These are phyloP conservation scores for Varroa destructor DNA, from an alignment of 1,140 invertebrate genomes.

Conservation along the genomic window DNA sequence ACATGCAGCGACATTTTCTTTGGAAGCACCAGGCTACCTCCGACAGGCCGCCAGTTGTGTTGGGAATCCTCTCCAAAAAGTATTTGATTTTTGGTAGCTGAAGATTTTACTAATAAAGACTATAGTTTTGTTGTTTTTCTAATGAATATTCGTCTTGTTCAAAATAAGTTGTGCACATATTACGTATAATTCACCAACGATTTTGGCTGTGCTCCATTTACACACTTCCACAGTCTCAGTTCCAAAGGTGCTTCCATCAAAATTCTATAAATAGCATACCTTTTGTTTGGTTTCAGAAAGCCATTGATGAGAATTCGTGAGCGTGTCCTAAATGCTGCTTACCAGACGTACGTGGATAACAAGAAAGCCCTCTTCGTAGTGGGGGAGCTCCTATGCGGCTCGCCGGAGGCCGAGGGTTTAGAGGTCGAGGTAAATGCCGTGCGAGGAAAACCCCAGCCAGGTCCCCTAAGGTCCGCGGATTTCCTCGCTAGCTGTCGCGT, in stretches of 20 bases:
- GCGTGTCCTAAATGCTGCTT: conserved; percentile 13
- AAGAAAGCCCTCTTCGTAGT: conserved; percentile 9
- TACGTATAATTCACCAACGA: no score
- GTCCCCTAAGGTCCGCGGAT: not conserved
- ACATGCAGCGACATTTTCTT: conserved; percentile 9
- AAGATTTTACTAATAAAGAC: no score
- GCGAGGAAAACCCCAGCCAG: conserved; percentile 19
- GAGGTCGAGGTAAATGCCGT: conserved; percentile 4
- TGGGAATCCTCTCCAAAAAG: conserved; percentile 7
- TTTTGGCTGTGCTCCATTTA: no score
- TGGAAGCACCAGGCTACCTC: not conserved
- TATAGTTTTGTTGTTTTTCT: no score
- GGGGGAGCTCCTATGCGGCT: not conserved
- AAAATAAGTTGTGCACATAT: no score
- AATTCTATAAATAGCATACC: no score
- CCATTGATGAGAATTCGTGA: conserved; percentile 6
- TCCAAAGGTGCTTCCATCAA: no score
- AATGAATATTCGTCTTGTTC: no score
- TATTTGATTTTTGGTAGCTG: not conserved
- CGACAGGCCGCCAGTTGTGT: not conserved
- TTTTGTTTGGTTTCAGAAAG: not conserved
- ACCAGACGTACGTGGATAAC: conserved; percentile 9
- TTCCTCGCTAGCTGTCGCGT: conserved; percentile 13
- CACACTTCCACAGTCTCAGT: no score
- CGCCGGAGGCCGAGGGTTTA: not conserved